Conservation (phyloP, 2,888 invertebrate genomes). For the Polydrusus tereticollis region DNA sequence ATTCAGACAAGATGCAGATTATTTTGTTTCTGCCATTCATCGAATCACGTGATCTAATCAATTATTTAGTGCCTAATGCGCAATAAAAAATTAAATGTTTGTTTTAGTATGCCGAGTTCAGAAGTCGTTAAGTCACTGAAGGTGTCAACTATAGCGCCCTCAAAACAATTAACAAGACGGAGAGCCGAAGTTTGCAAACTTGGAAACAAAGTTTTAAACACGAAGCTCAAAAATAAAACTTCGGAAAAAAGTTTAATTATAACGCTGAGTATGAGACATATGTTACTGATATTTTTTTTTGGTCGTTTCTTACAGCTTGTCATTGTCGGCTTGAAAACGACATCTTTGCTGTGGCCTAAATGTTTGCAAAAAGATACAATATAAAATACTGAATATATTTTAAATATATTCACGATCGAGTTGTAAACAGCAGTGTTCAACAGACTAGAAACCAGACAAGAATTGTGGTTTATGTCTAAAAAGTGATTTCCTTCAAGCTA, state of each 20-base stretch:
- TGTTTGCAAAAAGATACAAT: neutral
- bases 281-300: neutral
- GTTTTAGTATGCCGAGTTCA: neutral
- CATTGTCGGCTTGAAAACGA: neutral
- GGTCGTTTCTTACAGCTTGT: neutral
- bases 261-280: neutral
- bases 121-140: constrained; percentile 6
- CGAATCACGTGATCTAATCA: too few species aligned
- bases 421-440: neutral
- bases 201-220: constrained; percentile 10
- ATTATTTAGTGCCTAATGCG: neutral
- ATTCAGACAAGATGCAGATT: too few species aligned
- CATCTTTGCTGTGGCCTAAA: too few species aligned
- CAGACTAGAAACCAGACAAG: neutral
- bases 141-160: constrained; percentile 4
- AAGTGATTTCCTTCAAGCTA: too few species aligned
- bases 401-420: neutral
- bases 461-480: neutral
- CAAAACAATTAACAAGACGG: constrained; percentile 18
- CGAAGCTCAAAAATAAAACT: constrained; percentile 9
- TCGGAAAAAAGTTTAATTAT: constrained; percentile 12
- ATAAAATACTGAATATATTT: neutral
- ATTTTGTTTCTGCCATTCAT: too few species aligned
- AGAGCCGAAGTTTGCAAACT: constrained; percentile 17
- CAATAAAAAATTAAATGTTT: neutral